Base-by-base conservation (phyloP, 2,888 invertebrate genomes). In the Acholoe squamosa region DNA sequence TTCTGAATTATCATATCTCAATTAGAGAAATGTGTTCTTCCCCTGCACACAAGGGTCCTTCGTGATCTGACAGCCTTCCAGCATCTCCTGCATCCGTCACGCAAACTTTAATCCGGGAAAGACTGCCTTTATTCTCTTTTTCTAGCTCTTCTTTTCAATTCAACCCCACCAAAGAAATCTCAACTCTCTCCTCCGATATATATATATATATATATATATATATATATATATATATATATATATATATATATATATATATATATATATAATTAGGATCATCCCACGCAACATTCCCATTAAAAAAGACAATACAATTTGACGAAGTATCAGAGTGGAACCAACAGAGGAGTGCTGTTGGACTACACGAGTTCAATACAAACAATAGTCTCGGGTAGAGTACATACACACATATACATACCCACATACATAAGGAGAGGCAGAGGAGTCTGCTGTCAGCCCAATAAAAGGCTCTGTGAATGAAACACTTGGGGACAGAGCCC, bases 1-100 rank as follows among this genome's bases (percentile, higher is more conserved):
- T 80, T 80, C 19, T 19, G 80, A 80, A 80, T 80, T 34, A 80
- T 80, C 22, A 80, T 80, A 43, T 80, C 80, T 80, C 80, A 80
- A 80, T 80, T 43, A 80, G 80, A 43, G 80, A 80, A 80, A 80
- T 80, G 80, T 80, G 80, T 76, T 19, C 25, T 16, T 43, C 34
- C 34, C 22, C 43, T 14, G 16, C 34, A 80, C 34, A 43, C 80
- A 22, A 43, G 80, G 34, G 34, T n/a, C 33, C n/a, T 80, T 80
- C 80, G 80, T 80, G 80, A 80, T 43, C 34, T 80, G 80, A 34
- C 80, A 80, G 34, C 33, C 0, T 1, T 0, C 16, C 34, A 43
- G 16, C 28, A 3, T 71, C 43, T 43, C 25, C 22, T 14, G 33
- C 1, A 34, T 43, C 3, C 43, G n/a, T 34, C 80, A 80, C 80